A percentile compares a stretch with the other conserved stretches of the same genome.
phyloP scores from a whole-genome alignment of 2,888 invertebrate genomes.

The Drosophila peninsularis region DNA sequence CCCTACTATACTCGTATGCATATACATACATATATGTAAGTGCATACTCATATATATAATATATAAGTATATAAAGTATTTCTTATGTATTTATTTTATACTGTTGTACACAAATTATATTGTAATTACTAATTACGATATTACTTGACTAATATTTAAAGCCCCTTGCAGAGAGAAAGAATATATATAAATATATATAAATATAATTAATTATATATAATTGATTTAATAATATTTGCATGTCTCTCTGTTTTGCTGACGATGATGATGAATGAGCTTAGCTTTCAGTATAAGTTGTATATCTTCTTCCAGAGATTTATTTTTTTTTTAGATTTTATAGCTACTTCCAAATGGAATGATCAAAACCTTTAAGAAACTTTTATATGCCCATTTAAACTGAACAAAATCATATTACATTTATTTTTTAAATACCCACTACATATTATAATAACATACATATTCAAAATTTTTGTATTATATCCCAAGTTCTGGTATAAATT shows the following conservation, averaged over 20 bases:
- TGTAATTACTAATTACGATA: neutral
- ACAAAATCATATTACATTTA: neutral
- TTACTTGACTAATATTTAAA: neutral
- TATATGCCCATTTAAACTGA: neutral
- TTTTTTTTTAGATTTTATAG: neutral
- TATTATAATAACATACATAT: neutral
- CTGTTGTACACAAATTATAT: neutral
- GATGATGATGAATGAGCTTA: too few relatives aligned
- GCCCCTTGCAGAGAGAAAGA: neutral
- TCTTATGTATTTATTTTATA: slow-evolving; percentile 10
- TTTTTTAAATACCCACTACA: neutral
- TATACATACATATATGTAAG: neutral
- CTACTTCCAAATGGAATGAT: neutral
- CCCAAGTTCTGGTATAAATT: neutral
- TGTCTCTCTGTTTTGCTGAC: neutral
- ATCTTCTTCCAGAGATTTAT: too few relatives aligned
- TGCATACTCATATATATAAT: neutral
- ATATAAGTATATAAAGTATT: slow-evolving; percentile 1
- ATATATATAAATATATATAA: too few relatives aligned
- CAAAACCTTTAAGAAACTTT: neutral
- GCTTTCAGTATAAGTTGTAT: neutral
- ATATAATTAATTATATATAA: too few relatives aligned
- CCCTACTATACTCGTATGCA: slow-evolving; percentile 16
- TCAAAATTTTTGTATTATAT: neutral
- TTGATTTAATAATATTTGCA: neutral